phyloP scores from a whole-genome alignment of 2,113 vertebrate species.

The Polypterus bichir region DNA sequence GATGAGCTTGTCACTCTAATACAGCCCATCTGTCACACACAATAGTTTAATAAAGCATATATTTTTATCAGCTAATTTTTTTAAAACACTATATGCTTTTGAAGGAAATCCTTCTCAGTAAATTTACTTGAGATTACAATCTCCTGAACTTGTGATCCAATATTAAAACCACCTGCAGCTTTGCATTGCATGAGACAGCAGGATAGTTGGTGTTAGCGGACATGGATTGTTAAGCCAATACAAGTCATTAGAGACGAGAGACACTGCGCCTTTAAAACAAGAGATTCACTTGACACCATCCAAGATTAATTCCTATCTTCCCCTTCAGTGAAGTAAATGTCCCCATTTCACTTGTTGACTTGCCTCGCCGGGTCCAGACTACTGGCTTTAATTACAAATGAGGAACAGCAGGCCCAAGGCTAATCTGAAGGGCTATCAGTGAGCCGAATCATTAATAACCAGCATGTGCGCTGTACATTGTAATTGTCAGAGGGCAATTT shows the following conservation, averaged over 20 bases:
- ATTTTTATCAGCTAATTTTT: background rate
- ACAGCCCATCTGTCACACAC: background rate
- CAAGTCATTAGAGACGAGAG: conserved; percentile 61
- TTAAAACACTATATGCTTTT: background rate
- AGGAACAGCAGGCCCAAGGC: conserved; percentile 58
- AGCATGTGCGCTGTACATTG: conserved; percentile 68
- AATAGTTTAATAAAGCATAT: background rate
- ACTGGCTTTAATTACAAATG: conserved; percentile 77
- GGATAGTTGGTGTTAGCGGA: conserved; percentile 44
- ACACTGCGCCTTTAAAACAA: conserved; percentile 46
- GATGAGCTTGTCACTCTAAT: too few relatives aligned
- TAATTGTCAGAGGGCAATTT: conserved; percentile 79
- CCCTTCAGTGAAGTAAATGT: conserved; percentile 42
- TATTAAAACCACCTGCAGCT: conserved; percentile 66
- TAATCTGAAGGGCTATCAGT: conserved; percentile 73
- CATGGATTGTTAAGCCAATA: conserved; percentile 57
- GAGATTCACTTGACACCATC: conserved; percentile 48
- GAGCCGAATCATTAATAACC: conserved; percentile 75
- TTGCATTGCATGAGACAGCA: conserved; percentile 50
- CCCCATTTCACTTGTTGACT: conserved; percentile 15
- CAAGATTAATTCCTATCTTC: conserved; percentile 67
- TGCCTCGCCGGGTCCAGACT: conserved; percentile 29
- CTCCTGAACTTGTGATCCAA: conserved; percentile 44
- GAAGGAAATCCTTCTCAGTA: background rate
- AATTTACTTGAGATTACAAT: conserved; percentile 26